Base-by-base conservation (phyloP, 2,797 vertebrate species). In the Myripristis jacobus region DNA sequence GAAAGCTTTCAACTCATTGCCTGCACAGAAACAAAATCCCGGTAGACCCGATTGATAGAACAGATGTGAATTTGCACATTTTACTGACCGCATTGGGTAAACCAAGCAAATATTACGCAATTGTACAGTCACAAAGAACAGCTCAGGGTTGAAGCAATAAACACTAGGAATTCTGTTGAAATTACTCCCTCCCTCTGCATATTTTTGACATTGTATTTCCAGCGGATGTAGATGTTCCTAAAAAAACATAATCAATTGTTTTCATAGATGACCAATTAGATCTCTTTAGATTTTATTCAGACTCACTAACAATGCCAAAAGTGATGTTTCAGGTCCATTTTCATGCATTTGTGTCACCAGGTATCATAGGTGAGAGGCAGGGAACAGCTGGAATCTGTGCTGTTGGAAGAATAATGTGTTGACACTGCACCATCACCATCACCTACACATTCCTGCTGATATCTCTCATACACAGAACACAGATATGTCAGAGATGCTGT, bases 1-100 rank as follows among this genome's bases (percentile, higher is more conserved):
- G 65, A 65, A 73, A 73, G 69, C 71, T 78, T 80, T 80, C 62
- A 78, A 65, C 34, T 77, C 22, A 38, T 44, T 50, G 48, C 31
- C 53, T 61, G 27, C 31, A 57, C 59, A 66, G 8, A 24, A 43
- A 65, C 24, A 41, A 43, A 57, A 57, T 36, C 27, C 64, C 25
- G 0, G 18, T 4, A 1, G 12, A 21, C 5, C 46, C 36, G 2
- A 21, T 10, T 48, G 6, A 31, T 10, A 16, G 8, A 15, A 21
- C 5, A 50, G 12, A 10, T 5, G 2, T 9, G 0, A 1, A 2
- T 70, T 58, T 5, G 2, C 7, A 0, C 2, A 2, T 70, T 58
- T 70, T 73, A 15, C 43, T 43, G 52, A 72, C 12, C 56, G 18
- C 51, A 47, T 41, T 4, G 16, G n/a, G 43, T 46, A 38, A 38